phyloP scores from a whole-genome alignment of 2,888 invertebrate species.

The Ennomos fuscantarius region DNA sequence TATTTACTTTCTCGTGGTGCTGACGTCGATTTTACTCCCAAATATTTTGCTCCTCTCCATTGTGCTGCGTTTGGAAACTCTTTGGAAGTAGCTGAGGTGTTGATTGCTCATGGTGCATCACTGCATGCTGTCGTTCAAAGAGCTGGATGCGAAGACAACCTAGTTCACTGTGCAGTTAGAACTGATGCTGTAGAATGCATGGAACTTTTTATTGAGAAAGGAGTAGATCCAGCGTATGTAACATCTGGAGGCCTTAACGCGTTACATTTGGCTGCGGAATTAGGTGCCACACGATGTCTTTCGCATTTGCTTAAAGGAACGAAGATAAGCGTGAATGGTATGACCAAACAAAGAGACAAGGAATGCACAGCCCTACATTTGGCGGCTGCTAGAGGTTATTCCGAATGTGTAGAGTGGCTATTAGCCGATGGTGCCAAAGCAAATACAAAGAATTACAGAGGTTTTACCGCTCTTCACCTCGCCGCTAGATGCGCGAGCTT shows the following conservation, averaged over 20 bases:
- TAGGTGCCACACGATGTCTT: constrained; percentile 90
- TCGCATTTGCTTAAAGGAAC: constrained; percentile 90
- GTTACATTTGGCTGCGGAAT: constrained; percentile 91
- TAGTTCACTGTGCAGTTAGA: constrained; percentile 93
- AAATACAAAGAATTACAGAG: constrained; percentile 90
- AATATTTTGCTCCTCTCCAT: constrained; percentile 92
- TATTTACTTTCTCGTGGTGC: constrained; percentile 89
- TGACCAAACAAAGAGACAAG: constrained; percentile 89
- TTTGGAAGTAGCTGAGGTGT: constrained; percentile 90
- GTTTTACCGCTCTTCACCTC: constrained; percentile 94
- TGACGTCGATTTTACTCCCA: constrained; percentile 88
- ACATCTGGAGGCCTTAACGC: constrained; percentile 91
- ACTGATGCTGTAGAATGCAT: constrained; percentile 92
- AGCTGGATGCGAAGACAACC: constrained; percentile 89
- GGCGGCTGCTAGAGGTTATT: constrained; percentile 94
- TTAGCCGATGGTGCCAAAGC: constrained; percentile 91
- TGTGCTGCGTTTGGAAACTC: constrained; percentile 96
- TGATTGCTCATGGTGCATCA: constrained; percentile 89
- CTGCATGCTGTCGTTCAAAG: constrained; percentile 88
- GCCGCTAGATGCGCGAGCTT: constrained; percentile 92
- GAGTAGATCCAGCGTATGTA: constrained; percentile 90
- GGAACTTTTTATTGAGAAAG: constrained; percentile 89
- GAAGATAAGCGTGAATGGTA: constrained; percentile 88
- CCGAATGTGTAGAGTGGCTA: constrained; percentile 91
- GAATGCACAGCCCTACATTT: constrained; percentile 92